phyloP scores from a whole-genome alignment of 1,140 invertebrate species.

The Rhynchophorus ferrugineus region DNA sequence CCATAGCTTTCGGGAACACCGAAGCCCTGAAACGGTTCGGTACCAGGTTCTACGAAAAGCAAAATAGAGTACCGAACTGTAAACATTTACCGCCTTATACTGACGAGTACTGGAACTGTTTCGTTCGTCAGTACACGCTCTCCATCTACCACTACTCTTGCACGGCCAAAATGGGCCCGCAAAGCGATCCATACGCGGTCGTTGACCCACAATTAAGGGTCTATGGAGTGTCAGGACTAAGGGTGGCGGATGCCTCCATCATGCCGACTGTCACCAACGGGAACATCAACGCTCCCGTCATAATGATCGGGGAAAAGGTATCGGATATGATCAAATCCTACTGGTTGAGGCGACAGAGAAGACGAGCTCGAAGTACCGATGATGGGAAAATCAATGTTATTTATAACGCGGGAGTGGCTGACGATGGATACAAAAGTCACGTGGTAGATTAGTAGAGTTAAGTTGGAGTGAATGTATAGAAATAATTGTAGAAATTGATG shows the following conservation, averaged over 20 bases:
- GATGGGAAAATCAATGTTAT: slow-evolving; percentile 1
- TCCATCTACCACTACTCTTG: slow-evolving; percentile 83
- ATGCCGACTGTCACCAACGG: slow-evolving; percentile 77
- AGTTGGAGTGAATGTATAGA: not conserved
- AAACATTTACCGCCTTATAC: slow-evolving; percentile 66
- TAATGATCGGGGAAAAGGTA: slow-evolving; percentile 92
- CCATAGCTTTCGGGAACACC: slow-evolving; percentile 69
- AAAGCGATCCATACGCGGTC: slow-evolving; percentile 67
- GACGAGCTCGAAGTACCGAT: slow-evolving; percentile 33
- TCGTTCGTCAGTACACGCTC: slow-evolving; percentile 71
- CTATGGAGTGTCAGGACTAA: slow-evolving; percentile 63
- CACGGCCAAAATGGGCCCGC: slow-evolving; percentile 78
- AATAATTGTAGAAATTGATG: too few species aligned
- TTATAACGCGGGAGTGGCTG: slow-evolving; percentile 25
- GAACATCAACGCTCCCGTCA: slow-evolving; percentile 77
- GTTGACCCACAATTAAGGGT: slow-evolving; percentile 69
- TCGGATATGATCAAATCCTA: slow-evolving; percentile 75
- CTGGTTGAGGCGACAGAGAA: slow-evolving; percentile 47
- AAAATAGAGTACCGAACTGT: slow-evolving; percentile 67
- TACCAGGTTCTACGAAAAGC: slow-evolving; percentile 55
- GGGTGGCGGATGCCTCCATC: slow-evolving; percentile 74
- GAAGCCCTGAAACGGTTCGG: slow-evolving; percentile 66
- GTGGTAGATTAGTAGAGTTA: slow-evolving; percentile 9
- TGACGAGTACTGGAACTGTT: slow-evolving; percentile 79
- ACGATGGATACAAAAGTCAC: slow-evolving; percentile 13